phyloP scores from a whole-genome alignment of 2,113 vertebrate genomes.

The Leucosticte australis region DNA sequence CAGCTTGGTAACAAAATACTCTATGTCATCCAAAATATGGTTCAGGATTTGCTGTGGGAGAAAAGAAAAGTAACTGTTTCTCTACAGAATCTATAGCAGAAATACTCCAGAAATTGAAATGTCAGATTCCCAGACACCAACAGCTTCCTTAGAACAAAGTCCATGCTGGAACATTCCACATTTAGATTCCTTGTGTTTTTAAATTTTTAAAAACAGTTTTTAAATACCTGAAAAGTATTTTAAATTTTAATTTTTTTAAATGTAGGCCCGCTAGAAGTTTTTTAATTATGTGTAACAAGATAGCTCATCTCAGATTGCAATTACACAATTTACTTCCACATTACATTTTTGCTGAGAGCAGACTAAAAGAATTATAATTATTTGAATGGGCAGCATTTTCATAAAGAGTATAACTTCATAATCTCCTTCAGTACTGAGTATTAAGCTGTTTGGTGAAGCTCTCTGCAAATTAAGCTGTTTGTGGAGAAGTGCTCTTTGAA shows the following conservation, averaged over 20 bases:
- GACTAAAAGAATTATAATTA: not conserved
- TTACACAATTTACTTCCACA: not conserved
- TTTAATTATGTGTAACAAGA: not conserved
- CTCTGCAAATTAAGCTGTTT: not conserved
- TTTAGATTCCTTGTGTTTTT: not conserved
- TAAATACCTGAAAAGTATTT: not conserved
- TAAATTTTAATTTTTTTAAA: not conserved
- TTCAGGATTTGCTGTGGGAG: constrained; percentile 92
- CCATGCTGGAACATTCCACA: not conserved
- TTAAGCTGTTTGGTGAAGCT: not conserved
- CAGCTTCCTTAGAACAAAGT: not conserved
- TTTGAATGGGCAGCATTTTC: not conserved
- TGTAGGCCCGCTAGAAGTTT: not conserved
- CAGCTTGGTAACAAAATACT: constrained; percentile 92
- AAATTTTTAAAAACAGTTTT: not conserved
- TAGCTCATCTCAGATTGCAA: not conserved
- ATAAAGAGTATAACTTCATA: not conserved
- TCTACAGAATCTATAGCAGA: not conserved
- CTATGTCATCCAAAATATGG: constrained; percentile 96
- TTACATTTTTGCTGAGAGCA: not conserved
- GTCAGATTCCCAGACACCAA: not conserved
- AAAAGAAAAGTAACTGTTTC: not conserved
- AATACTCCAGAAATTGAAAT: not conserved
- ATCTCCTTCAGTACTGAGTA: not conserved
- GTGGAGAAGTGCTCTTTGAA: not conserved